Evolutionary conservation across 2,113 vertebrate species (phyloP), one percentile per base, ranked within the genome.

Genomic region (Orycteropus afer): DNA sequence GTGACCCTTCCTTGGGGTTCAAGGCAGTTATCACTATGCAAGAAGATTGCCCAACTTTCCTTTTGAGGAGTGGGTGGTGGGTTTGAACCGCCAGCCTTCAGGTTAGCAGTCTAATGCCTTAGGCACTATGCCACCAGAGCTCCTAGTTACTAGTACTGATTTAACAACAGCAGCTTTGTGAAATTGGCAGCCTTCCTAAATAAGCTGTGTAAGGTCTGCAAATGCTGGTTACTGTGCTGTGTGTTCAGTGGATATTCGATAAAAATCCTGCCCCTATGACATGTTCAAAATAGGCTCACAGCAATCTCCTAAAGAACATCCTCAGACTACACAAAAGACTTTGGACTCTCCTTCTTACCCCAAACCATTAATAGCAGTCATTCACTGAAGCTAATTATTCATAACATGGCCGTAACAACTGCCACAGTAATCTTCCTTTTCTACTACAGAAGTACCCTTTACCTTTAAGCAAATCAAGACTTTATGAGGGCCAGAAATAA

Each of bases 111-210:
- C n/a, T n/a, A n/a, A n/a, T n/a, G n/a, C n/a, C n/a, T n/a, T n/a
- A n/a, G n/a, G n/a, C n/a, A n/a, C n/a, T n/a, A n/a, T n/a, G n/a
- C n/a, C n/a, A n/a, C n/a, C n/a, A n/a, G n/a, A n/a, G n/a, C n/a
- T n/a, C n/a, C 51, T 51, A 95, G 86, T 22, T 85, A 79, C 29
- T 71, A 51, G 67, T 95, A 92, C 61, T 83, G 82, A 96, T 89
- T 97, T 79, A 89, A 42, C 90, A 95, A 91, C 55, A 93, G 89
- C 42, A 90, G 76, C 61, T 45, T 90, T 88, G 73, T 71, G 86
- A 92, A 97, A 86, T 2, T 95, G 93, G 91, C 86, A 96, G 37
- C 51, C 34, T 92, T 93, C 92, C 95, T 95, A 93, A 96, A 93
- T 57, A 91, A 96, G 61, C 51, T 96, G 65, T 47, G 83, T 93